phyloP scores from a whole-genome alignment of 2,113 vertebrate species.

The Erythrocercus mccallii region DNA sequence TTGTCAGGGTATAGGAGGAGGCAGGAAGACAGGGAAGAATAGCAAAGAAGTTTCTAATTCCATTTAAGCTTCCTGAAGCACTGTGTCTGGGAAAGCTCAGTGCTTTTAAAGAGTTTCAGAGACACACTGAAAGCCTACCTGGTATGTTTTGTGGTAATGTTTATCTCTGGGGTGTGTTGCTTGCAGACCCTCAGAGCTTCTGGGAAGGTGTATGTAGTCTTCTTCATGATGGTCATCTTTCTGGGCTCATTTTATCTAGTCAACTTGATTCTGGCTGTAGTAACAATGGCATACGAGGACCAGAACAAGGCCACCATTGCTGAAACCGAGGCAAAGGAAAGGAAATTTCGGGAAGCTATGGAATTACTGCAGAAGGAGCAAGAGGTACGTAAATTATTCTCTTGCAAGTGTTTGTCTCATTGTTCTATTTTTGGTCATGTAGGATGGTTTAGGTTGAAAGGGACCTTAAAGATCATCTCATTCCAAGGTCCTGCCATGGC shows the following conservation, averaged over 20 bases:
- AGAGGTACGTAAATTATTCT: slow-evolving; percentile 68
- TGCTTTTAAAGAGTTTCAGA: background rate
- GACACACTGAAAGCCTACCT: background rate
- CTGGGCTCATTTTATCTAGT: slow-evolving; percentile 97
- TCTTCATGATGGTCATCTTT: slow-evolving; percentile 98
- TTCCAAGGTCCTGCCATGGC: background rate
- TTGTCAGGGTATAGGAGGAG: fast-evolving
- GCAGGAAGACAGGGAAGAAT: background rate
- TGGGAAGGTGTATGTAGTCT: slow-evolving; percentile 94
- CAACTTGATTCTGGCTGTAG: slow-evolving; percentile 96
- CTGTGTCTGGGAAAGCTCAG: background rate
- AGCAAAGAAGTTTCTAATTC: background rate
- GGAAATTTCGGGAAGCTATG: slow-evolving; percentile 82
- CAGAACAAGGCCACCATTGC: slow-evolving; percentile 95
- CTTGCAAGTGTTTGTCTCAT: background rate
- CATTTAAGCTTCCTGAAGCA: background rate
- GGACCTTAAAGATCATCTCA: background rate
- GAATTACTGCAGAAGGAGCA: slow-evolving; percentile 85
- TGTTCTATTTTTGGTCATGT: background rate
- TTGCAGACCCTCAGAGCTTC: slow-evolving; percentile 90
- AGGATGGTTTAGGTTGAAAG: background rate
- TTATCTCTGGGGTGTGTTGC: slow-evolving; percentile 20
- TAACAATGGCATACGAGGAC: slow-evolving; percentile 97
- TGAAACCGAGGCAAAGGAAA: slow-evolving; percentile 88
- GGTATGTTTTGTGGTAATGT: background rate